Percentiles rank a stretch among this genome's conserved stretches.
Conservation (phyloP, 2,888 invertebrate genomes). For the Platycnemis pennipes region DNA sequence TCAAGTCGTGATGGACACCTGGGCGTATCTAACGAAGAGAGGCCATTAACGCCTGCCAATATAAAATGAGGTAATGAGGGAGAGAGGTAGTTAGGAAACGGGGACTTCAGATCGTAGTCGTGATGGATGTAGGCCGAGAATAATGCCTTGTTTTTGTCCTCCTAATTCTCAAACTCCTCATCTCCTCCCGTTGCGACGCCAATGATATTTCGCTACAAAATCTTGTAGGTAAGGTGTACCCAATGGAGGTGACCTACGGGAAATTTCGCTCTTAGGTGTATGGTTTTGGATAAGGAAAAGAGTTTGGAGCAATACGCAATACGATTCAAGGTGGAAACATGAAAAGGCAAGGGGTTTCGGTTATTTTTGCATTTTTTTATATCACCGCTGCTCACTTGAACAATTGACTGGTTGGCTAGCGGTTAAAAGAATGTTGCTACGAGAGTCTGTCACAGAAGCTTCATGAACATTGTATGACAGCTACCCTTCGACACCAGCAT, state of each 20-base stretch:
- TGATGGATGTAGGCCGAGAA: neutral
- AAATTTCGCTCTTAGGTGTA: no score
- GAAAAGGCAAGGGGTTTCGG: no score
- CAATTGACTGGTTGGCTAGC: no score
- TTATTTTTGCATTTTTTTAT: no score
- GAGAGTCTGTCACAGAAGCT: no score
- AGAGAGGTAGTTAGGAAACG: neutral
- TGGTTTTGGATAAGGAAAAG: no score
- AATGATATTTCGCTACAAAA: neutral
- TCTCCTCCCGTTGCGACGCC: neutral
- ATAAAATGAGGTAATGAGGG: neutral
- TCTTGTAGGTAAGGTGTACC: neutral
- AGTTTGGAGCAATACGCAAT: no score
- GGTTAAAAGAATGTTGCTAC: no score
- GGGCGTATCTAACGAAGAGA: neutral
- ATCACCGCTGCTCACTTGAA: no score
- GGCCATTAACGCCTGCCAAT: constrained; percentile 3
- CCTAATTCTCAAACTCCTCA: neutral
- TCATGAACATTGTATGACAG: no score
- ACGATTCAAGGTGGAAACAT: no score
- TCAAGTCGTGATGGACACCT: neutral
- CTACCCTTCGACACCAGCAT: no score
- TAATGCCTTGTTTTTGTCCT: neutral
- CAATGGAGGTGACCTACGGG: neutral
- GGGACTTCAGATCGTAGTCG: neutral